Evolutionary conservation across 2,113 vertebrate species (phyloP).

Genomic region (Phasianus colchicus): DNA sequence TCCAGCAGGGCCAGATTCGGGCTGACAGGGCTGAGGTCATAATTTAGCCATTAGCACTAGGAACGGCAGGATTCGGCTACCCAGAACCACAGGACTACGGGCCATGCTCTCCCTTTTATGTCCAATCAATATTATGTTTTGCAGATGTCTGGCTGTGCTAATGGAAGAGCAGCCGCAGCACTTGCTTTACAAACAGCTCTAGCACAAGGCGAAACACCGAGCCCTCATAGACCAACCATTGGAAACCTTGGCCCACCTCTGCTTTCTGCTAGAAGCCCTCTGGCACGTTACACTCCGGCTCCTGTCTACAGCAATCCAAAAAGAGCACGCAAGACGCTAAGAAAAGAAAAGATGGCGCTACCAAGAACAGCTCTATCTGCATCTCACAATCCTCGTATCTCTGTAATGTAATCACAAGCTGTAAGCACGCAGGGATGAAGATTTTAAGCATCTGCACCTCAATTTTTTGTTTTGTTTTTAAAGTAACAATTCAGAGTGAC

Average conservation of each 20-base stretch:
- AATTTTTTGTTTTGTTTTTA: not conserved
- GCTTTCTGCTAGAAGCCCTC: not conserved
- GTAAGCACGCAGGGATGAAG: not conserved
- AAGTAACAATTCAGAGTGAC: not conserved
- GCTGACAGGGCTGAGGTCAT: slow-evolving; percentile 49
- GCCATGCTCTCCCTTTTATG: slow-evolving; percentile 27
- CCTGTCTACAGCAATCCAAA: not conserved
- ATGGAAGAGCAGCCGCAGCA: not conserved
- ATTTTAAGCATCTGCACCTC: not conserved
- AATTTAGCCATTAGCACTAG: slow-evolving; percentile 60
- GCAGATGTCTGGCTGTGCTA: slow-evolving; percentile 13
- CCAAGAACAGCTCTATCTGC: not conserved
- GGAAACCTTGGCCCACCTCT: not conserved
- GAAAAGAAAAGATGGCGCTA: not conserved
- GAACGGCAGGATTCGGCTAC: slow-evolving; percentile 31
- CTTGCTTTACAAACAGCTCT: not conserved
- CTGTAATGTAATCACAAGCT: not conserved
- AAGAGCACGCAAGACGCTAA: not conserved
- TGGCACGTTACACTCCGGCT: not conserved
- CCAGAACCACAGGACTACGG: slow-evolving; percentile 15
- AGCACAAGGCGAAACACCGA: not conserved
- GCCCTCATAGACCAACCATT: not conserved
- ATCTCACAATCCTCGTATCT: not conserved
- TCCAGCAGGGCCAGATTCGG: slow-evolving; percentile 41
- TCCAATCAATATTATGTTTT: slow-evolving; percentile 39